These are phyloP conservation scores for Drosophila glabriapex DNA, from an alignment of 2,888 invertebrate species.

Conservation along the genomic window DNA sequence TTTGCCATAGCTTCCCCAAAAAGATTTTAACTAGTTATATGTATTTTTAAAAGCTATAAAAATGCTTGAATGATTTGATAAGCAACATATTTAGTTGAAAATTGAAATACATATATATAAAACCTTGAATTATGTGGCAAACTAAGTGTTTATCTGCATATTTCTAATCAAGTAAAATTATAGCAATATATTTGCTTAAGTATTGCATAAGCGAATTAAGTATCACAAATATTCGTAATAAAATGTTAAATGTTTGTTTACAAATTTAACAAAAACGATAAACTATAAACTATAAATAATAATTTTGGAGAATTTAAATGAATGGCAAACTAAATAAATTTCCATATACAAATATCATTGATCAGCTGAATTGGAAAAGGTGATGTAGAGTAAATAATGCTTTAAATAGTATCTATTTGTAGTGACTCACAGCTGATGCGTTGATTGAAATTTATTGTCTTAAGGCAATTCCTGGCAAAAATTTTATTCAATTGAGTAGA, in stretches of 20 bases:
- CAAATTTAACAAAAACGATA: background rate
- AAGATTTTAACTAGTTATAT: background rate
- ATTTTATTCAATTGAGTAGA: conserved; percentile 43
- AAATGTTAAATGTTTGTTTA: conserved; percentile 16
- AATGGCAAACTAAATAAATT: conserved; percentile 28
- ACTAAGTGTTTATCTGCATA: background rate
- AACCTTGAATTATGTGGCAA: background rate
- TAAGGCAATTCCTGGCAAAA: conserved; percentile 46
- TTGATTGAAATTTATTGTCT: conserved; percentile 52
- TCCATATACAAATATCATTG: conserved; percentile 24
- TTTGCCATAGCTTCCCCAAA: background rate
- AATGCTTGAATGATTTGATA: conserved; percentile 7
- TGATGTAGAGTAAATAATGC: conserved; percentile 21
- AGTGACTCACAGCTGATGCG: conserved; percentile 26
- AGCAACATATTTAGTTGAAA: background rate
- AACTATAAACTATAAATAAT: conserved; percentile 12
- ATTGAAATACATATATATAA: background rate
- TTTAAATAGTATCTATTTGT: conserved; percentile 6
- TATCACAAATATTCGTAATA: background rate
- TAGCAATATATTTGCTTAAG: background rate
- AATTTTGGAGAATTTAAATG: conserved; percentile 10
- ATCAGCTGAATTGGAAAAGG: conserved; percentile 32
- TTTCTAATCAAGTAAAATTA: background rate
- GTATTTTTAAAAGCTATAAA: background rate
- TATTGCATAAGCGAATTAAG: background rate